Evolutionary conservation across 2,797 vertebrate species (phyloP), one percentile per base, ranked within the genome.

Genomic region (Chelon auratus): DNA sequence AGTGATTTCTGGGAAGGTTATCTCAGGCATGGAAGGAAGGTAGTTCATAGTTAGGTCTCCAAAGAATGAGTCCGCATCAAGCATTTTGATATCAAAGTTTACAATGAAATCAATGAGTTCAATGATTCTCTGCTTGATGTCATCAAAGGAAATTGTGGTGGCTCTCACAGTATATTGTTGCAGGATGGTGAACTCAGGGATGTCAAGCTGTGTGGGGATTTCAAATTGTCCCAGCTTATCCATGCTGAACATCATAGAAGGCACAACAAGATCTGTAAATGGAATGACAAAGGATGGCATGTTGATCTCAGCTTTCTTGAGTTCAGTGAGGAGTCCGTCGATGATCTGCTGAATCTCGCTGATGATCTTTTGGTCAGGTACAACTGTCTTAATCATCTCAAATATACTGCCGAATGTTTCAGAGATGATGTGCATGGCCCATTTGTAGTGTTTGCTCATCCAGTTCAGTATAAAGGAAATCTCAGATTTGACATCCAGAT

Each of bases 111-210:
- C 94, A 82, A 98, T 93, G 22, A 93, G 64, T 53, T 87, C 91
- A 68, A 96, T 80, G 62, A 98, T 92, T 81, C 67, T 93, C 67
- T 92, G 68, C 82, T 96, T 97, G 67, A 99, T 94, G 77, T 96
- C 94, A 75, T 94, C 85, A 40, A 94, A 89, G 36, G 96, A 95
- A 88, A 99, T 87, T 42, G 92, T 96, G 76, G 91, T 94, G 68
- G 96, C 94, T 63, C 92, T 88, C 30, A 99, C 58, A n/a, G 80
- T 90, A 77, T 93, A 89, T 8, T 17, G 17, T 43, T 90, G 90
- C 67, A 99, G 76, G 85, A 99, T 70, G 13, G 91, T 96, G 81
- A 99, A 97, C 79, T 95, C 88, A 71, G 97, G 96, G 0, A 95
- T 95, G 54, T 94, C 90, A 85, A 98, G 84, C 83, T 90, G 92